Conservation (phyloP, 2,888 invertebrate species). For the Fragum sueziense region DNA sequence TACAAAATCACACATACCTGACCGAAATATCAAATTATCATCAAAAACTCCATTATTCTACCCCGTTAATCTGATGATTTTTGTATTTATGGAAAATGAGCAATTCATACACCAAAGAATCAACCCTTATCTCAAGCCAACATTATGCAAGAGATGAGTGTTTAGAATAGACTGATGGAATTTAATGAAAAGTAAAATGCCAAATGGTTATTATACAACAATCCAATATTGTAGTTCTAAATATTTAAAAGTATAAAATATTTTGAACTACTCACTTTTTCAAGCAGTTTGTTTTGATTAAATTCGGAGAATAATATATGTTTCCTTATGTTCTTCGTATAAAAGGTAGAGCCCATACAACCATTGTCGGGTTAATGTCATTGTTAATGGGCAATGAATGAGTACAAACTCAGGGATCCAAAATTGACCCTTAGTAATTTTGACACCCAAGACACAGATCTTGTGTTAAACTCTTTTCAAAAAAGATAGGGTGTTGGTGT, state of each 20-base stretch:
- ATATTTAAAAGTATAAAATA: too few relatives aligned
- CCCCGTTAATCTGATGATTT: constrained; percentile 2
- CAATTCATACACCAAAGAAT: background rate
- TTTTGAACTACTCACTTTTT: too few relatives aligned
- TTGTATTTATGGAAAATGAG: constrained; percentile 22
- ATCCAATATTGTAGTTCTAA: too few relatives aligned
- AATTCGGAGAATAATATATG: too few relatives aligned
- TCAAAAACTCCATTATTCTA: constrained; percentile 12
- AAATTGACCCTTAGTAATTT: background rate
- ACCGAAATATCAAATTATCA: constrained; percentile 5
- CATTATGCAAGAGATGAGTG: background rate
- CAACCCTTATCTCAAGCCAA: background rate
- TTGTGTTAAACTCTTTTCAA: background rate
- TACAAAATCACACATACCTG: constrained; percentile 22
- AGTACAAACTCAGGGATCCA: background rate
- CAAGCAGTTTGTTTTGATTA: too few relatives aligned
- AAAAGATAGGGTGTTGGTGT: background rate
- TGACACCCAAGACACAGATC: too few relatives aligned
- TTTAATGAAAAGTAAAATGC: too few relatives aligned
- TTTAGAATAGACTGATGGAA: too few relatives aligned
- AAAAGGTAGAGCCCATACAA: too few relatives aligned
- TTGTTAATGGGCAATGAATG: background rate
- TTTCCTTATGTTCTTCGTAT: too few relatives aligned
- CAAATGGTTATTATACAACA: too few relatives aligned
- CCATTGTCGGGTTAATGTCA: background rate